phyloP scores from a whole-genome alignment of 2,888 invertebrate genomes.

The Opisthograptis luteolata region DNA sequence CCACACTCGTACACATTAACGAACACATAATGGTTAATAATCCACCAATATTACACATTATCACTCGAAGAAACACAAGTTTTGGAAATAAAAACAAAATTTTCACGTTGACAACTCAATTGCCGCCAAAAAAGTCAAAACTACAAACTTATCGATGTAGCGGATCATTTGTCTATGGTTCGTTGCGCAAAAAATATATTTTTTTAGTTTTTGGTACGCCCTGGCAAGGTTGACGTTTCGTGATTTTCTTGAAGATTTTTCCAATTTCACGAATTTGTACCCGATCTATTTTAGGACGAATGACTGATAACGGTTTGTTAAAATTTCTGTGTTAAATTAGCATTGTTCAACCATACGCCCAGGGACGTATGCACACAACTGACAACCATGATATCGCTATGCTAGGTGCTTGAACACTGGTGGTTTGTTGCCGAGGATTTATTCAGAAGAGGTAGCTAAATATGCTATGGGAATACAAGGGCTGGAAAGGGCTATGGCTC shows the following conservation, averaged over 20 bases:
- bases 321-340: constrained; percentile 52
- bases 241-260: constrained; percentile 66
- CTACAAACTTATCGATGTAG: too few species aligned
- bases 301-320: constrained; percentile 72
- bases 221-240: constrained; percentile 56
- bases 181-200: constrained; percentile 38
- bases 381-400: constrained; percentile 31
- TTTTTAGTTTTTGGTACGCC: constrained; percentile 47
- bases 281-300: constrained; percentile 79
- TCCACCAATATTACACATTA: too few species aligned
- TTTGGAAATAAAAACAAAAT: too few species aligned
- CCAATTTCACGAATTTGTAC: constrained; percentile 68
- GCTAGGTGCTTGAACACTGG: constrained; percentile 29
- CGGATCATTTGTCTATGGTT: too few species aligned
- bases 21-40: too few species aligned
- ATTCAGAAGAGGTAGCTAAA: constrained; percentile 46
- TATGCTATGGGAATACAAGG: constrained; percentile 78
- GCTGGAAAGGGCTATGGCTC: constrained; percentile 69
- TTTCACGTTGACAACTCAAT: too few species aligned
- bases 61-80: too few species aligned
- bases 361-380: too few species aligned
- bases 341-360: constrained; percentile 54
- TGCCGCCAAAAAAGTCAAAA: too few species aligned
- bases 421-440: constrained; percentile 26
- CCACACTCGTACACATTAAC: too few species aligned